Base-by-base conservation (phyloP, 2,888 invertebrate genomes). In the Chydorus sphaericus region DNA sequence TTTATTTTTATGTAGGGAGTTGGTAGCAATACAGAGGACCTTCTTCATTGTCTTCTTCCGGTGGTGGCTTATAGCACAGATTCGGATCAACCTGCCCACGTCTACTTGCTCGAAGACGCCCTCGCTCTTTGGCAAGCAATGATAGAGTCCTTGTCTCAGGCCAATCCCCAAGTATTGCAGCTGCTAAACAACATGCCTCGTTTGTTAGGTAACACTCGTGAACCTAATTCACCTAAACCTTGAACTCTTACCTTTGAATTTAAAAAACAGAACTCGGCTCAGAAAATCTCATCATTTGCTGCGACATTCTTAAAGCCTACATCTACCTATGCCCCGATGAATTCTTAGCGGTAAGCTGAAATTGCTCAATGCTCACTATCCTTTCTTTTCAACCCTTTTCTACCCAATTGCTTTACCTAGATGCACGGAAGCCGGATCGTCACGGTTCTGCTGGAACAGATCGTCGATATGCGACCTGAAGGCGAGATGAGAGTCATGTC, bases 81-180 rank as follows among this genome's bases (percentile, higher is more conserved):
- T 65, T 76, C 85, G 0, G 75, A 79, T 59, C 82, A 87, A 66
- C 79, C 84, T 1, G 65, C 71, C 38, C 87, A 91, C 68, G 85
- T 94, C 54, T 94, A 94, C 69, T 75, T 94, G 54, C 72, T 92
- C 62, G 93, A 93, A 70, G 94, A 96, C 67, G 92, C 91, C 3
- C 72, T 94, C 37, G 87, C 90, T 62, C 74, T 96, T 58, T 94
- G 94, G 92, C 75, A 83, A 55, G 83, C 85, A 0, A 78, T 90
- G 20, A 73, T 94, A 59, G 85, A 90, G 68, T 83, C 85, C 67
- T 76, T 83, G 4, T 78, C 83, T 0, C 71, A 75, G 0, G 75
- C 81, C 61, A 77, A 79, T 0, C 76, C 78, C 0, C 71, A 73
- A 1, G 74, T 88, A 48, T 71, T 90, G 66, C 78, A 81, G 63